Percentiles rank a stretch among this genome's conserved stretches.
phyloP scores from a whole-genome alignment of 1,140 invertebrate species.

The Drosophila nasuta region DNA sequence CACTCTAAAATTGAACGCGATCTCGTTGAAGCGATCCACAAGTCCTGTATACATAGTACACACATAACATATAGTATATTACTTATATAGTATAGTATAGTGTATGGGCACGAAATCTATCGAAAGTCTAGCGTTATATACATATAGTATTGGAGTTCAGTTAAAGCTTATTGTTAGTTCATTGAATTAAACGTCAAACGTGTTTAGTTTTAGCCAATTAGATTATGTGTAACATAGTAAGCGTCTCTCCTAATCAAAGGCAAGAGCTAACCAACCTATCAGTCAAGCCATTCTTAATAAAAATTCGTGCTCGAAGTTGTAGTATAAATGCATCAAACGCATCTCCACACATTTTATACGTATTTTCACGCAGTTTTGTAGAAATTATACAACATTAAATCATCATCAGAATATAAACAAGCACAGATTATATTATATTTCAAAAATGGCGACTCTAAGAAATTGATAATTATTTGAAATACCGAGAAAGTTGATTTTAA shows the following conservation, averaged over 20 bases:
- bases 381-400: conserved; percentile 27
- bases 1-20: conserved; percentile 59
- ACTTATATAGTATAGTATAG: conserved; percentile 7
- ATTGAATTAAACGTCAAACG: conserved; percentile 78
- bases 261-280: conserved; percentile 35
- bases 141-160: conserved; percentile 25
- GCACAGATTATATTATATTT: not conserved
- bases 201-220: conserved; percentile 73
- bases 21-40: conserved; percentile 24
- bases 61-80: conserved; percentile 1
- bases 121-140: conserved; percentile 5
- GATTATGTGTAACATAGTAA: conserved; percentile 83
- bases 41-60: conserved; percentile 22
- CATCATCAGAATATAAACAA: not conserved
- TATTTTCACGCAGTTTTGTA: conserved; percentile 77
- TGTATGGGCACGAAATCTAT: conserved; percentile 32
- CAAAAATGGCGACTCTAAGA: too few species aligned
- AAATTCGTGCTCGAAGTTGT: conserved; percentile 1
- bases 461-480: too few species aligned
- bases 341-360: conserved; percentile 66
- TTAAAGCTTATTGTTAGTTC: conserved; percentile 57
- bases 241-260: conserved; percentile 29
- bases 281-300: conserved; percentile 22
- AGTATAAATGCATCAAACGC: conserved; percentile 34
- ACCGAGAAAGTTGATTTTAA: too few species aligned